These are phyloP conservation scores for Oreohelix idahoensis DNA, from an alignment of 1,140 invertebrate genomes.

Conservation along the genomic window DNA sequence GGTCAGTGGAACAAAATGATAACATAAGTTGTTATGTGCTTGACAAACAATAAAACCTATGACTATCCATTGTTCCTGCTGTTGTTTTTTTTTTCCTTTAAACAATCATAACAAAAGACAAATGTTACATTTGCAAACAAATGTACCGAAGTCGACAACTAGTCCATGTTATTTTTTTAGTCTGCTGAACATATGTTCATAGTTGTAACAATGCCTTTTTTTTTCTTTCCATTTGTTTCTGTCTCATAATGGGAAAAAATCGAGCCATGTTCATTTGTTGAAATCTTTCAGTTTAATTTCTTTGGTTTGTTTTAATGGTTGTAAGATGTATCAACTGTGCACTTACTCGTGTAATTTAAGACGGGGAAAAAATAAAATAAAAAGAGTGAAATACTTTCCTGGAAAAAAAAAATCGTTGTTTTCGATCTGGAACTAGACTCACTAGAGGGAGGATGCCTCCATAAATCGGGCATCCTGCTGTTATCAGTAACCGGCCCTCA, in stretches of 20 bases:
- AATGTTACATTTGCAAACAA: neutral
- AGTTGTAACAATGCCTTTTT: neutral
- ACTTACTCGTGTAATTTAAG: slow-evolving; percentile 1
- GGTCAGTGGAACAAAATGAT: no score
- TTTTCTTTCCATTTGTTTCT: neutral
- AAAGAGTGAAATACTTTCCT: neutral
- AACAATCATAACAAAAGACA: neutral
- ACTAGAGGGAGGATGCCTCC: no score
- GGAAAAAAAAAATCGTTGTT: no score
- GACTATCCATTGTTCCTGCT: no score
- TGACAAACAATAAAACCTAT: neutral
- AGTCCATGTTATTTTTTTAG: neutral
- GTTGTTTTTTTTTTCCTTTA: no score
- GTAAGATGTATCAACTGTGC: neutral
- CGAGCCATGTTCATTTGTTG: neutral
- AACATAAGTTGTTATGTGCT: no score
- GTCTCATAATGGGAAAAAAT: neutral
- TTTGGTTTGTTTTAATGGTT: neutral
- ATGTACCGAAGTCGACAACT: neutral
- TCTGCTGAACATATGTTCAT: neutral
- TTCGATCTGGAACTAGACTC: no score
- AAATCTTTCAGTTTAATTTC: neutral
- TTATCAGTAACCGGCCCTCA: no score
- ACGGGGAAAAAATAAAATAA: neutral
- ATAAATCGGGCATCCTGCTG: no score